Conservation (phyloP, 2,113 vertebrate species). For the Oncorhynchus keta region DNA sequence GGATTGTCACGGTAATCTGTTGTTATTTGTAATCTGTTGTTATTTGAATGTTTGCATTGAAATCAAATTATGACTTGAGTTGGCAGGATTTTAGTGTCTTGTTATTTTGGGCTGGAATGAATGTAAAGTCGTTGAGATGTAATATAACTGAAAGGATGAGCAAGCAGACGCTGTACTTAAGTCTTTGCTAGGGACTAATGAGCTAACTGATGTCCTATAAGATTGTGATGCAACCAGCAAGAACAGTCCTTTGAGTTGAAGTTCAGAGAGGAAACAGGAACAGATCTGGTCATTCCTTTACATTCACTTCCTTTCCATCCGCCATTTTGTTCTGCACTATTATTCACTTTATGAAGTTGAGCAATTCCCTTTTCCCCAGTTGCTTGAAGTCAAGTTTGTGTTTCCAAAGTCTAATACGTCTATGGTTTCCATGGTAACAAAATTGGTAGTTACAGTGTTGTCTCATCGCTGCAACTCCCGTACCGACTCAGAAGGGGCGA, state of each 20-base stretch:
- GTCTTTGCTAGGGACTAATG: slow-evolving; percentile 1
- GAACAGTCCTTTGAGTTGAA: slow-evolving; percentile 5
- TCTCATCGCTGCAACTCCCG: no score
- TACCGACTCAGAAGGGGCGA: no score
- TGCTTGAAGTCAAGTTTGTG: slow-evolving; percentile 70
- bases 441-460: no score
- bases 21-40: neutral
- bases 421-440: slow-evolving; percentile 3
- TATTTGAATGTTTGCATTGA: neutral
- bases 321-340: slow-evolving; percentile 68
- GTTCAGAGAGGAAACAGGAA: slow-evolving; percentile 16
- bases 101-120: neutral
- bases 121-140: neutral
- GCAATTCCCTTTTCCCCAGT: slow-evolving; percentile 22
- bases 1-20: no score
- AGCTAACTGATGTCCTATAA: neutral
- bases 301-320: no score
- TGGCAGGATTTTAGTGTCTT: neutral
- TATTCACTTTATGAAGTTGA: slow-evolving; percentile 72
- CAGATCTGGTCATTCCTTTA: slow-evolving; percentile 25
- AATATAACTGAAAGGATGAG: neutral
- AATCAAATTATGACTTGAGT: no score
- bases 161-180: neutral
- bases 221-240: slow-evolving; percentile 26
- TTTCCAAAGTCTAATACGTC: slow-evolving; percentile 40